Percentiles rank a stretch among this genome's conserved stretches.
These are phyloP conservation scores for Achatina immaculata DNA, from an alignment of 1,140 invertebrate species.

Conservation along the genomic window DNA sequence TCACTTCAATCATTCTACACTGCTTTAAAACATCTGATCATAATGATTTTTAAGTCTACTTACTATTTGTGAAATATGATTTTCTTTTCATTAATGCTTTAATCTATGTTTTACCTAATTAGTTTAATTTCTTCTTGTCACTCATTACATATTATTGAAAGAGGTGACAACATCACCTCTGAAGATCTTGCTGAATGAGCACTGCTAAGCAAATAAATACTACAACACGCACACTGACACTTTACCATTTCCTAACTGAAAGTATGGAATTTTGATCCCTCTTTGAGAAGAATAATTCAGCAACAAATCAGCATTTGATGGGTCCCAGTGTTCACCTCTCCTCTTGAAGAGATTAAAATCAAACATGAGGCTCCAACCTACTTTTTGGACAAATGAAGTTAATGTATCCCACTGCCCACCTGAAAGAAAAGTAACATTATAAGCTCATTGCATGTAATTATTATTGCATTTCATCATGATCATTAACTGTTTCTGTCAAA, in stretches of 20 bases:
- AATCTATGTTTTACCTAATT: no score
- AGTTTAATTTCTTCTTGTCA: no score
- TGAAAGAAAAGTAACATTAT: not conserved
- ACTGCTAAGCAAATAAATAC: no score
- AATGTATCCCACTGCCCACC: not conserved
- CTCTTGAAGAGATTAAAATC: conserved; percentile 27
- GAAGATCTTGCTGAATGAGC: no score
- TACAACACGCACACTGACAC: no score
- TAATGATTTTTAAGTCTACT: no score
- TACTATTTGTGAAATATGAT: no score
- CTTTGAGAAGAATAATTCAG: conserved; percentile 5
- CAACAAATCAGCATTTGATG: not conserved
- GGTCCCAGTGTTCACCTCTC: conserved; percentile 12
- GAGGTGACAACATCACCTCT: no score
- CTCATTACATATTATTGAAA: no score
- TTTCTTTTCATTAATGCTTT: no score
- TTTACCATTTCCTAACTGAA: conserved; percentile 15
- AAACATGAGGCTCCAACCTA: conserved; percentile 20
- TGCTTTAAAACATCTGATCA: no score
- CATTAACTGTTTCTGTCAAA: not conserved
- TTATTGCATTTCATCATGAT: not conserved
- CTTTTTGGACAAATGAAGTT: not conserved
- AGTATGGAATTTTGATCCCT: not conserved
- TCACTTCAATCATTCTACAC: no score
- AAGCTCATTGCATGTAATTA: not conserved